Evolutionary conservation across 2,888 invertebrate species (phyloP).

Genomic region (Trypoxylon attenuatum): DNA sequence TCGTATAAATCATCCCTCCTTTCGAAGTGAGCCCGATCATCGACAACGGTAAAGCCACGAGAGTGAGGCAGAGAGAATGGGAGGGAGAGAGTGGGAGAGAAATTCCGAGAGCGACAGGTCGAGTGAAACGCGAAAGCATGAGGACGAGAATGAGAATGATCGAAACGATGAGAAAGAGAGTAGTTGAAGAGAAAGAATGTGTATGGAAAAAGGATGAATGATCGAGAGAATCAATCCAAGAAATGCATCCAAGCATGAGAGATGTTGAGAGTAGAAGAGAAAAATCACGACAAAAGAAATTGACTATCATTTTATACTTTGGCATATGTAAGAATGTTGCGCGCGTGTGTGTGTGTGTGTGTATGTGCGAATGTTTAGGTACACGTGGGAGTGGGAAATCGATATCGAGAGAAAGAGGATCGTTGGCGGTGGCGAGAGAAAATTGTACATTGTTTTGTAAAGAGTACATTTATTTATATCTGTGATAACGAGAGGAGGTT

Average conservation of each 20-base stretch:
- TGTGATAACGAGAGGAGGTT: constrained; percentile 67
- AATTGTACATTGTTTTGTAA: constrained; percentile 69
- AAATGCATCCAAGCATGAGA: no score
- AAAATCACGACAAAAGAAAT: constrained; percentile 24
- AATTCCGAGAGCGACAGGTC: background rate
- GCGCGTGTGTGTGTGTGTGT: constrained; percentile 3
- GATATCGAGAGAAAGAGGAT: background rate
- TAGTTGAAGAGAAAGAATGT: no score
- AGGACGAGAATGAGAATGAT: no score
- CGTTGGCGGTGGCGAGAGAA: no score
- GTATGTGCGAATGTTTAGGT: background rate
- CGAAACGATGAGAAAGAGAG: no score
- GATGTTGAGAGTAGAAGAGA: no score
- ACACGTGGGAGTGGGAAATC: background rate
- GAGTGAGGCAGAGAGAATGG: background rate
- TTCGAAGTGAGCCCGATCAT: constrained; percentile 22
- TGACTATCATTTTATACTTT: constrained; percentile 59
- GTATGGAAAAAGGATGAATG: no score
- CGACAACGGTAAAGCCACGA: background rate
- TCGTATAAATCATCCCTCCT: constrained; percentile 34
- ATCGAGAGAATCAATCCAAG: no score
- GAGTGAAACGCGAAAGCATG: no score
- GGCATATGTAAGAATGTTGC: constrained; percentile 33
- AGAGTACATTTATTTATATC: constrained; percentile 73
- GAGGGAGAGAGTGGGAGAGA: background rate